Evolutionary conservation across 1,140 invertebrate species (phyloP), one percentile per base, ranked within the genome.

Genomic region (Pygmarrhopalites habei): DNA sequence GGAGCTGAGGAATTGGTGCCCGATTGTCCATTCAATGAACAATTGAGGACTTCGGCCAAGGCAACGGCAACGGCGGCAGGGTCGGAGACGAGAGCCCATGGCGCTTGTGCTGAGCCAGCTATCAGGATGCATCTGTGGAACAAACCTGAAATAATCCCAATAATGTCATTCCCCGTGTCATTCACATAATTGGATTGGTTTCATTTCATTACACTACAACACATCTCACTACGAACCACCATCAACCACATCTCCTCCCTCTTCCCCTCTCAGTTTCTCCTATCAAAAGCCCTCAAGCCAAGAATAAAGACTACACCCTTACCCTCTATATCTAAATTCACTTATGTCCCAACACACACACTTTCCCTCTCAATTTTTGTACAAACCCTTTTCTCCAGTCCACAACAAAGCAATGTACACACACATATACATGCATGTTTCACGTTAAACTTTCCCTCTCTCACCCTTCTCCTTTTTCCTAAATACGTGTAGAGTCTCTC

Each of bases 61-160:
- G 89, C 85, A 21, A 88, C 77, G 5, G 93, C 90, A 74, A 89
- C 94, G 59, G 85, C 83, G 0, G 88, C 85, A 0, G 93, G 91
- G 76, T 95, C 89, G 71, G 91, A 86, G 1, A 95, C 90, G 43
- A 95, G 79, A 0, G 93, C 93, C 95, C 91, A 98, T 0, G 88
- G 90, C 47, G 89, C 90, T 14, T 96, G 77, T 0, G 94, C 93
- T 19, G 94, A 95, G 10, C 94, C 94, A 2, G 90, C 93, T 72
- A 95, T 81, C 5, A 97, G 79, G 59, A 96, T 87, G 4, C 90
- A 88, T 65, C 92, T 83, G 68, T 93, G 90, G 75, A 98, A 96
- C 3, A 96, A 77, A 67, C 86, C 88, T 86, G 77, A 1, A 72
- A 67, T 67, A 47, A n/a, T 10, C 5, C 7, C 7, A 47, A 7